Conservation (phyloP, 2,113 vertebrate species). For the Sarotherodon lohbergeri region DNA sequence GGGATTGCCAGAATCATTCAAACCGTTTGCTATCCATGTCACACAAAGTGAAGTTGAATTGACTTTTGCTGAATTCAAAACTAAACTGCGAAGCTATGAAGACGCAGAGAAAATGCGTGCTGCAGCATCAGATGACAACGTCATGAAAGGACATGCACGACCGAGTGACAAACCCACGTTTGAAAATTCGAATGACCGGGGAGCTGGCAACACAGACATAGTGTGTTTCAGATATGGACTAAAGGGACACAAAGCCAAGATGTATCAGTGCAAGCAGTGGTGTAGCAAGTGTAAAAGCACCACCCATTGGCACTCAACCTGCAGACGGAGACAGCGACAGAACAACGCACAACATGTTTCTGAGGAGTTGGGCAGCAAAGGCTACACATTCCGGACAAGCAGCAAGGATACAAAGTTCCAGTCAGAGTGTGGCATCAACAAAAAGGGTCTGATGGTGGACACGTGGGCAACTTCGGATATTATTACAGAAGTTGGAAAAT, state of each 20-base stretch:
- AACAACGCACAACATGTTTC: not conserved
- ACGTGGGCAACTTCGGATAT: not conserved
- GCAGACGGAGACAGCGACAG: not conserved
- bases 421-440: not conserved
- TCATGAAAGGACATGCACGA: not conserved
- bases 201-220: not conserved
- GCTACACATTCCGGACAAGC: not conserved
- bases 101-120: not conserved
- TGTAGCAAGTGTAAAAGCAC: not conserved
- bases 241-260: not conserved
- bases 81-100: rapidly evolving
- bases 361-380: not conserved
- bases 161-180: not conserved
- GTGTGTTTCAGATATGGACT: not conserved
- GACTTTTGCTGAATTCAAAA: not conserved
- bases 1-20: not conserved
- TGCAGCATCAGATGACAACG: not conserved
- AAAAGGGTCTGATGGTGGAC: not conserved
- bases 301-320: not conserved
- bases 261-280: not conserved
- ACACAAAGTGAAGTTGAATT: rapidly evolving
- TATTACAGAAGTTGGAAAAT: not conserved
- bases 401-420: not conserved
- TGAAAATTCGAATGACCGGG: not conserved
- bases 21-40: not conserved